Conservation (phyloP, 1,140 invertebrate genomes). For the Laupala kohalensis region DNA sequence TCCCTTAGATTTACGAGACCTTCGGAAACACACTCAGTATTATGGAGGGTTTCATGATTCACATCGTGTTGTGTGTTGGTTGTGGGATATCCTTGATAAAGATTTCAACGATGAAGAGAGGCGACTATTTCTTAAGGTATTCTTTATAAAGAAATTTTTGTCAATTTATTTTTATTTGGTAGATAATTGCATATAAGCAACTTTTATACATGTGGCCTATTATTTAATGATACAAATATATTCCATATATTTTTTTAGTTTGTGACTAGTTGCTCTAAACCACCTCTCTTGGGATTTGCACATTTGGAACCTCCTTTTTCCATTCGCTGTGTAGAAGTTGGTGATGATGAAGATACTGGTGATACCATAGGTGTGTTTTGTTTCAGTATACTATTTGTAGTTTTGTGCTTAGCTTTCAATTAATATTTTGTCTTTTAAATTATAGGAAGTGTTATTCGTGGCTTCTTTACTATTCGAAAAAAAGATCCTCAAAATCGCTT, state of each 20-base stretch:
- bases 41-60: conserved; percentile 99
- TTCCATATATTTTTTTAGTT: conserved; percentile 53
- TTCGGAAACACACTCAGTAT: conserved; percentile 90
- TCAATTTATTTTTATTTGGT: background rate
- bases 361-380: conserved; percentile 68
- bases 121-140: conserved; percentile 80
- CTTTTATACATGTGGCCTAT: background rate
- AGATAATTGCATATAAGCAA: background rate
- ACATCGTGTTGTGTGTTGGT: conserved; percentile 93
- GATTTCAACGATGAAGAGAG: conserved; percentile 89
- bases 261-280: conserved; percentile 97
- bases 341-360: conserved; percentile 95
- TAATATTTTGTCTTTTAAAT: conserved; percentile 18
- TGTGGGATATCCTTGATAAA: conserved; percentile 95
- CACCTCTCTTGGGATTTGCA: conserved; percentile 92
- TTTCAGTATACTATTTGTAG: conserved; percentile 7
- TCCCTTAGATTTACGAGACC: conserved; percentile 78
- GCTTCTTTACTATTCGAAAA: conserved; percentile 94
- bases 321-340: conserved; percentile 96
- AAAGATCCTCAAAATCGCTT: conserved; percentile 90
- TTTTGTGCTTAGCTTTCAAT: conserved; percentile 4
- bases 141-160: background rate
- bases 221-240: background rate
- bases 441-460: conserved; percentile 83
- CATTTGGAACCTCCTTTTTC: conserved; percentile 97